Evolutionary conservation across 2,888 invertebrate genomes (phyloP).

Genomic region (Machimus rusticus): DNA sequence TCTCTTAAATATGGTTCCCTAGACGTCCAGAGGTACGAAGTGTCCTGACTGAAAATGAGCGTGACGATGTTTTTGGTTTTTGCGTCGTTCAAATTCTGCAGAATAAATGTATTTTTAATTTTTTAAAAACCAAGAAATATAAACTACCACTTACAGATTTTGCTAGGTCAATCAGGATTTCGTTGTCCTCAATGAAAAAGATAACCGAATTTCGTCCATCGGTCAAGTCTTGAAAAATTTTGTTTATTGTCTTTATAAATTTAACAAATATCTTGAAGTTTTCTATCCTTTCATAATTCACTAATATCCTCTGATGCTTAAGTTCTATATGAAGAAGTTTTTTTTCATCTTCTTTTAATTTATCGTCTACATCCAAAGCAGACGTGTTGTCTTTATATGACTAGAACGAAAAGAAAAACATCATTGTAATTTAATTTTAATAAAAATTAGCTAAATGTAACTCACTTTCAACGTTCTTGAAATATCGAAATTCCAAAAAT

Average conservation of each 20-base stretch:
- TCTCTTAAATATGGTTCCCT: neutral
- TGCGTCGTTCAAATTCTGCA: neutral
- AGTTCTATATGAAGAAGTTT: neutral
- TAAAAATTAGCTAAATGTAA: neutral
- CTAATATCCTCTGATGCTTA: neutral
- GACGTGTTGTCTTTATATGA: neutral
- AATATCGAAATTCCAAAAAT: neutral
- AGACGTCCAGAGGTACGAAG: neutral
- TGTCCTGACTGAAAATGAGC: neutral
- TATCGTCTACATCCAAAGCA: neutral
- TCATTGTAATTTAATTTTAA: neutral
- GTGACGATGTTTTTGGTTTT: neutral
- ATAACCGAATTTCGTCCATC: neutral
- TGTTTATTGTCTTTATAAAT: neutral
- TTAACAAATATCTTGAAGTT: neutral
- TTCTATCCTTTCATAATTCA: neutral
- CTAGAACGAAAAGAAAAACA: neutral
- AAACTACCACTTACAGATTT: neutral
- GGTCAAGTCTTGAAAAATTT: neutral
- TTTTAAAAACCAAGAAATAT: neutral
- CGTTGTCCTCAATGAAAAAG: neutral
- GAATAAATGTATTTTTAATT: neutral
- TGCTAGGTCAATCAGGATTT: neutral
- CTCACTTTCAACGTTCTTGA: neutral
- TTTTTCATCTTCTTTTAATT: no score